Conservation (phyloP, 2,888 invertebrate genomes). For the Ophion costatus region DNA sequence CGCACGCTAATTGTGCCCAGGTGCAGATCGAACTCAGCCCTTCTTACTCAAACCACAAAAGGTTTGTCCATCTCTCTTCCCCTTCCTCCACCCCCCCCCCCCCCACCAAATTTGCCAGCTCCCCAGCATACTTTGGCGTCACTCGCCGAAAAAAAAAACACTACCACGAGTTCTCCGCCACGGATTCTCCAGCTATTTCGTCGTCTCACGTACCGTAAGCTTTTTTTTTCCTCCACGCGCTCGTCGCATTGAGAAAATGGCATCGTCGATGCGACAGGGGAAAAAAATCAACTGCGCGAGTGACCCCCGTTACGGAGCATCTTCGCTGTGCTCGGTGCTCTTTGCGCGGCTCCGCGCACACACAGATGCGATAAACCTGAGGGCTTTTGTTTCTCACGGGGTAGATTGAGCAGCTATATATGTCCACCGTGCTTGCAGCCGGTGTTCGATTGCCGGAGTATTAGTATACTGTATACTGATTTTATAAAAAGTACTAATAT, state of each 20-base stretch:
- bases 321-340: conserved; percentile 12
- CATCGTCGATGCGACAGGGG: background rate
- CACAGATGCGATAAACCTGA: conserved; percentile 39
- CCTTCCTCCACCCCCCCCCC: no score
- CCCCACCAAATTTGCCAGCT: no score
- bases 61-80: no score
- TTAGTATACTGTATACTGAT: conserved; percentile 44
- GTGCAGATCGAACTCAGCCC: no score
- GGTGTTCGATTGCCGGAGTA: conserved; percentile 36
- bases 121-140: no score
- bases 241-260: background rate
- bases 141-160: no score
- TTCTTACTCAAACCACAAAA: no score
- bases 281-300: conserved; percentile 16
- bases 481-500: conserved; percentile 12
- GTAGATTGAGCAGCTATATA: conserved; percentile 44
- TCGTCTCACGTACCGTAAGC: background rate
- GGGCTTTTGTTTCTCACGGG: conserved; percentile 71
- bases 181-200: no score
- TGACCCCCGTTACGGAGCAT: conserved; percentile 19
- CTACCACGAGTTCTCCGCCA: no score
- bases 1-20: no score
- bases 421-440: conserved; percentile 22
- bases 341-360: conserved; percentile 5
- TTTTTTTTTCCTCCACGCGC: background rate